Evolutionary conservation across 2,888 invertebrate genomes (phyloP).

Genomic region (Pollenia angustigena): DNA sequence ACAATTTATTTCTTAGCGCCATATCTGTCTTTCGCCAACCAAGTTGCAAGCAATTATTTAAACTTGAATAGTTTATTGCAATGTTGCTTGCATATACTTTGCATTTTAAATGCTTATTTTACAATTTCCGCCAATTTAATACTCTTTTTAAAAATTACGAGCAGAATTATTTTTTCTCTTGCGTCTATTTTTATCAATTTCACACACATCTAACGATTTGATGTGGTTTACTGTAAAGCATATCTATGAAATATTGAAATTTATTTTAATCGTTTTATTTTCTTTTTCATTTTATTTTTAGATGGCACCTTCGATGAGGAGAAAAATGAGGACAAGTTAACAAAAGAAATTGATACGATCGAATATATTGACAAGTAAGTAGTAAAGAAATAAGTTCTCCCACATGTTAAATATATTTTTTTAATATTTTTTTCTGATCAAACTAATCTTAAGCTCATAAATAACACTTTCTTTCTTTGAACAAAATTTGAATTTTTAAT

Average conservation of each 20-base stretch:
- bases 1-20: too few relatives aligned
- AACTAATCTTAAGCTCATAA: background rate
- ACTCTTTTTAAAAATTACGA: too few relatives aligned
- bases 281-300: constrained; percentile 73
- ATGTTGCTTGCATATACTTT: too few relatives aligned
- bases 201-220: background rate
- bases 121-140: too few relatives aligned
- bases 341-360: constrained; percentile 82
- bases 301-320: constrained; percentile 79
- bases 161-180: too few relatives aligned
- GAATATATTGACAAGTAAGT: constrained; percentile 84
- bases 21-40: too few relatives aligned
- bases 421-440: background rate
- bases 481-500: constrained; percentile 20
- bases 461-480: constrained; percentile 39
- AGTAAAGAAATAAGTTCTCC: constrained; percentile 26
- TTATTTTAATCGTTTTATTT: background rate
- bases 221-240: background rate
- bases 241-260: background rate
- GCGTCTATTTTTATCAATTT: background rate
- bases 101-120: too few relatives aligned
- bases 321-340: constrained; percentile 81
- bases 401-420: constrained; percentile 10
- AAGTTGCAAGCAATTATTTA: too few relatives aligned
- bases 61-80: too few relatives aligned